phyloP scores from a whole-genome alignment of 2,888 invertebrate genomes.

The Polyommatus icarus region DNA sequence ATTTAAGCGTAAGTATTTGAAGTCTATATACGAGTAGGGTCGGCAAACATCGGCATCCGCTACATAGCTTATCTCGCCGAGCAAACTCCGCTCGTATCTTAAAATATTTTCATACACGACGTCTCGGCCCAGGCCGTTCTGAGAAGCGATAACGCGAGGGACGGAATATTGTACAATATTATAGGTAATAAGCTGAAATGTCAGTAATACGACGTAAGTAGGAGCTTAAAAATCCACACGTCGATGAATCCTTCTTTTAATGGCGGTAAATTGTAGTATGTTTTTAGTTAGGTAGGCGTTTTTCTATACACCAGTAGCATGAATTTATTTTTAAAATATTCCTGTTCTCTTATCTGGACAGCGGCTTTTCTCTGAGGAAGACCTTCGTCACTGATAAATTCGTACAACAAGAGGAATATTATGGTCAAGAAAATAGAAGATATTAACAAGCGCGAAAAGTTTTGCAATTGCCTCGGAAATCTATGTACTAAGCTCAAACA shows the following conservation, averaged over 20 bases:
- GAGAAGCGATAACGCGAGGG: slow-evolving; percentile 50
- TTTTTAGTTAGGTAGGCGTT: too few species aligned
- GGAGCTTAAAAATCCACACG: neutral
- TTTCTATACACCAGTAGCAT: too few species aligned
- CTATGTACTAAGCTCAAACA: too few species aligned
- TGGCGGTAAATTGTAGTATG: too few species aligned
- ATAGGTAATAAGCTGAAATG: neutral
- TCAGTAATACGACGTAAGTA: neutral
- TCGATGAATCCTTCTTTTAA: neutral
- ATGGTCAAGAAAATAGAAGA: too few species aligned
- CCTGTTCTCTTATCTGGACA: too few species aligned
- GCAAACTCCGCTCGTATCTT: slow-evolving; percentile 68
- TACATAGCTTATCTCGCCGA: slow-evolving; percentile 68
- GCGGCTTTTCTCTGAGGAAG: too few species aligned
- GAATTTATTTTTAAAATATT: too few species aligned
- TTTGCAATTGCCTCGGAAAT: too few species aligned
- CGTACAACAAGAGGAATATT: too few species aligned
- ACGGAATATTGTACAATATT: slow-evolving; percentile 10
- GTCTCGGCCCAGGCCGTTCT: slow-evolving; percentile 59
- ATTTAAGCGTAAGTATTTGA: slow-evolving; percentile 37
- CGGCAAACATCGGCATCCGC: slow-evolving; percentile 58
- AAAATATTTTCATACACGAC: slow-evolving; percentile 71
- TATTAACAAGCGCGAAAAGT: too few species aligned
- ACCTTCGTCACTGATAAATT: too few species aligned
- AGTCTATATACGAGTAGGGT: slow-evolving; percentile 35